A percentile compares a stretch with the other conserved stretches of the same genome.
Conservation (phyloP, 2,888 invertebrate genomes). For the Harpalus rufipes region DNA sequence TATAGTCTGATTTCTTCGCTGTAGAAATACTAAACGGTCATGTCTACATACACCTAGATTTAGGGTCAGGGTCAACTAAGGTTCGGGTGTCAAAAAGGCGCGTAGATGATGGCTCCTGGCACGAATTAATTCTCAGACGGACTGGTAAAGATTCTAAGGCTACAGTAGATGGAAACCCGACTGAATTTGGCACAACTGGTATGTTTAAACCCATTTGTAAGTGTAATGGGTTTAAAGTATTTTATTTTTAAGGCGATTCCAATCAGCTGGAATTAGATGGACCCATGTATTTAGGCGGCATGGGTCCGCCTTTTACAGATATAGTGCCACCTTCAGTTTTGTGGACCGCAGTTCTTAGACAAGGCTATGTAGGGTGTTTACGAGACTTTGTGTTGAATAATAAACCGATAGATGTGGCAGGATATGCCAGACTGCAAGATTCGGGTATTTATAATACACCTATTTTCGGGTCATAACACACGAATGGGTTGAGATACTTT, state of each 20-base stretch:
- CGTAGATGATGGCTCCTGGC: constrained; percentile 96
- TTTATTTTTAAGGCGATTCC: constrained; percentile 83
- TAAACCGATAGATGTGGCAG: constrained; percentile 92
- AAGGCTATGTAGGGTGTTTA: constrained; percentile 96
- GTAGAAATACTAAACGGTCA: constrained; percentile 96
- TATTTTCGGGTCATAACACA: too few relatives aligned
- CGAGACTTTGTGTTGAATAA: constrained; percentile 93
- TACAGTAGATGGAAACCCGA: constrained; percentile 91
- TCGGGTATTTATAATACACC: constrained; percentile 80
- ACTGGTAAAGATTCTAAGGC: constrained; percentile 91
- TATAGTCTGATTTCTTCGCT: constrained; percentile 87
- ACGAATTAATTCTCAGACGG: constrained; percentile 91
- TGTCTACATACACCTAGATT: constrained; percentile 93
- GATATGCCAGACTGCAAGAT: constrained; percentile 93
- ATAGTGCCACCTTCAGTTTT: constrained; percentile 89
- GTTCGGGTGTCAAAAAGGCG: constrained; percentile 89
- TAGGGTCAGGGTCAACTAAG: constrained; percentile 94
- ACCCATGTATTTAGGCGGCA: constrained; percentile 92
- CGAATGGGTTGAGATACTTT: too few relatives aligned
- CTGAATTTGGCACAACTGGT: constrained; percentile 94
- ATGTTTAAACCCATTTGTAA: constrained; percentile 68
- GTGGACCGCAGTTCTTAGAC: constrained; percentile 93
- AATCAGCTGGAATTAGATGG: constrained; percentile 93
- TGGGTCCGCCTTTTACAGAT: constrained; percentile 89
- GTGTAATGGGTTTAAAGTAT: too few relatives aligned